Evolutionary conservation across 2,888 invertebrate species (phyloP), one percentile per base, ranked within the genome.

Genomic region (Cheilosia urbana): DNA sequence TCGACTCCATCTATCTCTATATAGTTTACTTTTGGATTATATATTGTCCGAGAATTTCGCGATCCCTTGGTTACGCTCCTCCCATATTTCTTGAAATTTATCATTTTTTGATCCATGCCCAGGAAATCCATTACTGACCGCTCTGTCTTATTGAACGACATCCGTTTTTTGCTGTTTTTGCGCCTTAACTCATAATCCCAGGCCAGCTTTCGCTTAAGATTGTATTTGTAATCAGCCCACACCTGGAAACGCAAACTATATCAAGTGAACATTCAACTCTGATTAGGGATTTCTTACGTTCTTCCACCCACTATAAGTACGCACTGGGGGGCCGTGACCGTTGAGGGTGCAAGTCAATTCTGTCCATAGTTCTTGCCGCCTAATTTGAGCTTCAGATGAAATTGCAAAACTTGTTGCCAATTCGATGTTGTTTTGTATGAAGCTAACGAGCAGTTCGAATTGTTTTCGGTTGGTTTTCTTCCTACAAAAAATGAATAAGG

Each of bases 151-250:
- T 40, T 71, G 11, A 71, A 60, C 21, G 40, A 17, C 4, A 30
- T n/a, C 4, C 71, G 58, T 17, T 58, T 71, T 4, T 5, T 17
- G n/a, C 21, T n/a, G 2, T 21, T 17, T 40, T 57, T 69, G 3
- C 47, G 37, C 13, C 15, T 71, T 0, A 34, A 15, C 9, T 47
- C 37, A 7, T 40, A 0, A 40, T 60, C 60, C 21, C 34, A 24
- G 4, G 37, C 6, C 11, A 71, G 37, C 37, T 71, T 71, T 2
- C 47, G 34, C 37, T 71, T 71, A 0, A 58, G n/a, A 7, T 71
- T 71, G 37, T 71, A 71, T 13, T 71, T 71, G 37, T 71, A 71
- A 49, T 71, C 69, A 13, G 69, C 19, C 69, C 58, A 71, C 7
- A 71, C 58, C 69, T 71, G 17, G 1, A 68, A 57, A 15, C 17